These are phyloP conservation scores for sheep (Ovis aries) DNA, from an alignment of 2,113 vertebrate genomes.

Conservation along the genomic window DNA sequence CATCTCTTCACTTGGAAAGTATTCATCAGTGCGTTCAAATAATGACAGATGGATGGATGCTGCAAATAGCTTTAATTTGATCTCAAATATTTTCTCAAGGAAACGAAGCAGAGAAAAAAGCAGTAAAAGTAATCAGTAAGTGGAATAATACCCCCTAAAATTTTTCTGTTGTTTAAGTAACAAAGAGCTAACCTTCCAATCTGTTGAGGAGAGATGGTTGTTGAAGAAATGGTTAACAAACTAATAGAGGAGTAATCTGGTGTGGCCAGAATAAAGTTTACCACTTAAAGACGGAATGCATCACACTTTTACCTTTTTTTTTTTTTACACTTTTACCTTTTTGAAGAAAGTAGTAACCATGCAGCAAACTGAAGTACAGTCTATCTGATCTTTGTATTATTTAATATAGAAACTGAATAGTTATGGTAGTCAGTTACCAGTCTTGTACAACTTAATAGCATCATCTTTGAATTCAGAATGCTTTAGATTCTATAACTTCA, in stretches of 20 bases:
- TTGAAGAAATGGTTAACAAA: neutral
- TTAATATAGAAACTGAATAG: neutral
- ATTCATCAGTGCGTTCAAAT: neutral
- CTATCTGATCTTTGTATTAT: neutral
- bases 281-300: neutral
- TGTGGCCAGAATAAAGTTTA: neutral
- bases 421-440: neutral
- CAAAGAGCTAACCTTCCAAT: neutral
- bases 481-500: neutral
- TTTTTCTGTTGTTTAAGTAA: neutral
- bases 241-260: neutral
- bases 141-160: neutral
- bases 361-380: neutral
- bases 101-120: constrained; percentile 35
- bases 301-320: neutral
- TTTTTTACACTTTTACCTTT: neutral
- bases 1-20: neutral
- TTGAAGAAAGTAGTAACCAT: neutral
- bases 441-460: neutral
- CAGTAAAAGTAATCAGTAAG: neutral
- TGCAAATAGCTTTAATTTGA: constrained; percentile 32
- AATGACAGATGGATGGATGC: neutral
- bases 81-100: constrained; percentile 38
- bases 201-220: neutral
- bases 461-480: neutral